A percentile compares a stretch with the other conserved stretches of the same genome.
phyloP scores from a whole-genome alignment of 1,140 invertebrate species.

The Pachypsylla venusta region DNA sequence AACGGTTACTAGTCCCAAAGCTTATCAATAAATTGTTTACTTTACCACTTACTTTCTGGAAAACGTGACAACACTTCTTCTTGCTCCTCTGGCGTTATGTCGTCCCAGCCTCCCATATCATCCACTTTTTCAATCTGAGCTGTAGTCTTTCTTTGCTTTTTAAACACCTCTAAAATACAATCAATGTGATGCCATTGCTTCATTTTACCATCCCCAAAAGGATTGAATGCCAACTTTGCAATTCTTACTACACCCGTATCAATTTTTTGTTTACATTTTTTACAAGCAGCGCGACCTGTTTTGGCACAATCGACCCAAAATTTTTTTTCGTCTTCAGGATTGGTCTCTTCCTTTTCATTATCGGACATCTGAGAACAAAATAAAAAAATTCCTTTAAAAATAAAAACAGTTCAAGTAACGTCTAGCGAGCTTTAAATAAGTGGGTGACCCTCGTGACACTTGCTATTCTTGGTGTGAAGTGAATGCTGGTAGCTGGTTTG shows the following conservation, averaged over 20 bases:
- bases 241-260: constrained; percentile 52
- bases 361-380: not conserved
- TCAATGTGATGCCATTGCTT: constrained; percentile 68
- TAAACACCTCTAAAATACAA: constrained; percentile 66
- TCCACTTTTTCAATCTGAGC: constrained; percentile 64
- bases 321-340: constrained; percentile 32
- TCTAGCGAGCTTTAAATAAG: too few relatives aligned
- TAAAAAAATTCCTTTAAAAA: too few relatives aligned
- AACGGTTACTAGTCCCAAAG: too few relatives aligned
- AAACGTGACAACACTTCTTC: constrained; percentile 40
- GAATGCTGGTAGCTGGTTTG: too few relatives aligned
- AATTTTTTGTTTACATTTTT: constrained; percentile 70
- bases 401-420: too few relatives aligned
- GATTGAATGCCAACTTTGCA: constrained; percentile 58
- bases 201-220: constrained; percentile 70
- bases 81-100: constrained; percentile 49
- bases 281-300: constrained; percentile 62
- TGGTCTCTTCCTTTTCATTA: not conserved
- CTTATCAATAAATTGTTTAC: too few relatives aligned
- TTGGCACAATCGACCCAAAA: constrained; percentile 63
- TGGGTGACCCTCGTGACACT: too few relatives aligned
- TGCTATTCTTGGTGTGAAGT: too few relatives aligned
- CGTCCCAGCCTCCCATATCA: constrained; percentile 62
- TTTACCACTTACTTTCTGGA: constrained; percentile 20
- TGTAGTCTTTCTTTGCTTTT: constrained; percentile 59